These are phyloP conservation scores for Aplocera efformata DNA, from an alignment of 2,888 invertebrate genomes.

Conservation along the genomic window DNA sequence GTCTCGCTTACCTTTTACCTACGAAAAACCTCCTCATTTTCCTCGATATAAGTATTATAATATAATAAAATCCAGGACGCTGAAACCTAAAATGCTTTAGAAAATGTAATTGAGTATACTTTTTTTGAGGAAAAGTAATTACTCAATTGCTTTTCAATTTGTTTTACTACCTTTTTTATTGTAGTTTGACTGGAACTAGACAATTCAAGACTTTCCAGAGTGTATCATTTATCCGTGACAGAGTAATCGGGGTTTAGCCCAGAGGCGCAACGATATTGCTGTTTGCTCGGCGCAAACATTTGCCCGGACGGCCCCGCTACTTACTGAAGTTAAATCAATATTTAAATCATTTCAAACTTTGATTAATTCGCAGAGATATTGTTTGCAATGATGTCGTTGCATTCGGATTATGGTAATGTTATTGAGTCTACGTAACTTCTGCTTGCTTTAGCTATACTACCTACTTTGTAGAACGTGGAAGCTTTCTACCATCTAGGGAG, in stretches of 20 bases:
- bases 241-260: conserved; percentile 43
- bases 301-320: conserved; percentile 59
- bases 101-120: too few species aligned
- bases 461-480: too few species aligned
- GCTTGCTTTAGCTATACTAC: too few species aligned
- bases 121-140: too few species aligned
- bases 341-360: conserved; percentile 78
- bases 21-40: too few species aligned
- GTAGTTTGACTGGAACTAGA: not conserved
- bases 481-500: too few species aligned
- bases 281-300: conserved; percentile 70
- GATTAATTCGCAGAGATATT: conserved; percentile 76
- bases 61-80: too few species aligned
- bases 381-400: conserved; percentile 70
- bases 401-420: conserved; percentile 43
- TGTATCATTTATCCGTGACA: conserved; percentile 9
- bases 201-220: not conserved
- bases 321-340: conserved; percentile 78
- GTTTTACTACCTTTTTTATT: too few species aligned
- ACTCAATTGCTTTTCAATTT: too few species aligned
- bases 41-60: too few species aligned
- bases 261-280: conserved; percentile 73
- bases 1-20: too few species aligned
- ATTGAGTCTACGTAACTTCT: not conserved
- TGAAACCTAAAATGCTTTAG: too few species aligned